Evolutionary conservation across 30 jellyfish, hydroid and myxozoan species (phyloP).

Genomic region (Chrysaora quinquecirrha): DNA sequence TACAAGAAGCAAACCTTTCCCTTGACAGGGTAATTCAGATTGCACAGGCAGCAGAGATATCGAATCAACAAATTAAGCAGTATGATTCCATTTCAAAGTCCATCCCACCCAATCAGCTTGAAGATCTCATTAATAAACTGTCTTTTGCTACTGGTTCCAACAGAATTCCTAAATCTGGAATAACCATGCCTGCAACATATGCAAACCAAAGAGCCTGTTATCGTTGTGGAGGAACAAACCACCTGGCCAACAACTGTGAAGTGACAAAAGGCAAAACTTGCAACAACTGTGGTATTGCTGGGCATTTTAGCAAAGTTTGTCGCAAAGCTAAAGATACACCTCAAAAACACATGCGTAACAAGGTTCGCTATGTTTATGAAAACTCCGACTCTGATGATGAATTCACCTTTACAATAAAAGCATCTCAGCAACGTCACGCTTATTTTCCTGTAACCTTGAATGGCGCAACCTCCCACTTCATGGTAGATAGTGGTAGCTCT

Average conservation of each 20-base stretch:
- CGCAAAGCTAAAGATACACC: slow-evolving; percentile 7
- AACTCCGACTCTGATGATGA: slow-evolving; percentile 47
- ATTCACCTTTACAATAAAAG: slow-evolving; percentile 7
- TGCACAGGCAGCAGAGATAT: slow-evolving; percentile 14
- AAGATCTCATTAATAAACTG: not conserved
- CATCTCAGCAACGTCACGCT: not conserved
- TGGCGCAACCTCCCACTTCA: too few relatives aligned
- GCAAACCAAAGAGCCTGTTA: slow-evolving; percentile 14
- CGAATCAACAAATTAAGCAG: slow-evolving; percentile 46
- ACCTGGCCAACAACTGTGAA: slow-evolving; percentile 41
- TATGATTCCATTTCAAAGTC: not conserved
- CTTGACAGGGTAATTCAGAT: slow-evolving; percentile 15
- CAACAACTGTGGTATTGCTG: slow-evolving; percentile 44
- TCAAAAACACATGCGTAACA: not conserved
- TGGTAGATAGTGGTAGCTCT: slow-evolving; percentile 65
- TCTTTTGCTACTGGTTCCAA: slow-evolving; percentile 2
- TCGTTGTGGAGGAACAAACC: slow-evolving; percentile 30
- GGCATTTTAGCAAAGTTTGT: slow-evolving; percentile 49
- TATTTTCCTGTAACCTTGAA: too few relatives aligned
- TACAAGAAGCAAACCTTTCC: slow-evolving; percentile 30
- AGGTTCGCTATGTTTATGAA: slow-evolving; percentile 5
- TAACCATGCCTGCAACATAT: not conserved
- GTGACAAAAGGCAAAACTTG: slow-evolving; percentile 50
- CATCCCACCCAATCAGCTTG: not conserved
- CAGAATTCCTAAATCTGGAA: slow-evolving; percentile 1